Conservation (phyloP, 2,797 vertebrate genomes). For the Dermochelys coriacea region DNA sequence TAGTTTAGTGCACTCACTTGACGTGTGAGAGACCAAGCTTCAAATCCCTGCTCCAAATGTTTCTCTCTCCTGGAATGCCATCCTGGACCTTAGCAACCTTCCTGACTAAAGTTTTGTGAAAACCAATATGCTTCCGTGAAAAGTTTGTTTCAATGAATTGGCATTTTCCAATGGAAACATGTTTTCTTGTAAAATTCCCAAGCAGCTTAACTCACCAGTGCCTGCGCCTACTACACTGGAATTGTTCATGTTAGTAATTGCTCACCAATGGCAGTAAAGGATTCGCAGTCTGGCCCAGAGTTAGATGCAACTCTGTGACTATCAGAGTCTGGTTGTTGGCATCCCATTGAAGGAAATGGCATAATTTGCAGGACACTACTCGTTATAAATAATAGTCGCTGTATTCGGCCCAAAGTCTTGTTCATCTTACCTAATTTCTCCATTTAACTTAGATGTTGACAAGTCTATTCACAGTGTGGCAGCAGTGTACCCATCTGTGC, state of each 20-base stretch:
- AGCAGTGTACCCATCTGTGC: neutral
- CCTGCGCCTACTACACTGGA: neutral
- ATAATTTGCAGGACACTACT: neutral
- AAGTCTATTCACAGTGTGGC: neutral
- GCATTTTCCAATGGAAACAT: neutral
- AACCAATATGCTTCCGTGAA: neutral
- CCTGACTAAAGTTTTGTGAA: neutral
- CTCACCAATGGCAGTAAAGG: neutral
- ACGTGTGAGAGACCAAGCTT: neutral
- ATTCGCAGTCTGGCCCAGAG: neutral
- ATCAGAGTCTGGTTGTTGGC: neutral
- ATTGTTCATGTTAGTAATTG: neutral
- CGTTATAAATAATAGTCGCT: neutral
- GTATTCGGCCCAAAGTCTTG: neutral
- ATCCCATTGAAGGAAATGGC: neutral
- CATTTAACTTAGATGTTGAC: neutral
- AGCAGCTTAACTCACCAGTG: fast-evolving
- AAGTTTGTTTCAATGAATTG: neutral
- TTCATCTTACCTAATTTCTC: neutral
- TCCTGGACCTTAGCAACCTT: neutral
- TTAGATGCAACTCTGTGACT: neutral
- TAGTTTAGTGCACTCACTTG: neutral
- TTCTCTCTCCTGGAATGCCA: neutral
- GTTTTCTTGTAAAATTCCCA: neutral
- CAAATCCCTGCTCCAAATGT: neutral